A percentile compares a stretch with the other conserved stretches of the same genome.
phyloP scores from a whole-genome alignment of 2,888 invertebrate species.

The Ichneumoninae sp. region DNA sequence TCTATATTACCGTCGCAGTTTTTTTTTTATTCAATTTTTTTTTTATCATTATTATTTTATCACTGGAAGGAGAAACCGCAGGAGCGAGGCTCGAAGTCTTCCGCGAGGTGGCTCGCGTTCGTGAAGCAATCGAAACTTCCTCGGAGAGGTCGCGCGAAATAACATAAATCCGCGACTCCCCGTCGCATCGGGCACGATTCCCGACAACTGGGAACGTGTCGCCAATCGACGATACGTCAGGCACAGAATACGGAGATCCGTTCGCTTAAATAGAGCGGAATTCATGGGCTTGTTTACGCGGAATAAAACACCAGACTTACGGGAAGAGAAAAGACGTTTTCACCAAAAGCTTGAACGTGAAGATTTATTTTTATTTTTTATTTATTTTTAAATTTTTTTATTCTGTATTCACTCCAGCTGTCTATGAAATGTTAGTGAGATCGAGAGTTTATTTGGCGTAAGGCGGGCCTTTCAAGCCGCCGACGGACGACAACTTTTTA shows the following conservation, averaged over 20 bases:
- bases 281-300: neutral
- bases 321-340: neutral
- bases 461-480: slow-evolving; percentile 11
- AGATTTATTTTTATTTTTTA: neutral
- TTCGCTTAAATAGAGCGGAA: neutral
- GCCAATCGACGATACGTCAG: slow-evolving; percentile 34
- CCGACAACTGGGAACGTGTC: neutral
- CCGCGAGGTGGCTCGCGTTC: slow-evolving; percentile 28
- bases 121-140: slow-evolving; percentile 5
- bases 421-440: slow-evolving; percentile 5
- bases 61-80: slow-evolving; percentile 19
- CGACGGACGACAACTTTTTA: neutral
- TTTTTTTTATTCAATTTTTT: neutral
- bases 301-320: slow-evolving; percentile 30
- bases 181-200: slow-evolving; percentile 9
- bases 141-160: neutral
- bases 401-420: neutral
- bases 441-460: slow-evolving; percentile 21
- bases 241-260: neutral
- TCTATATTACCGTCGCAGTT: slow-evolving; percentile 18
- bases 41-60: slow-evolving; percentile 7
- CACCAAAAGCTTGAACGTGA: neutral
- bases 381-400: neutral
- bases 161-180: neutral
- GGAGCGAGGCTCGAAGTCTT: slow-evolving; percentile 36